A percentile compares a stretch with the other conserved stretches of the same genome.
Conservation (phyloP, 35 echinoderm and acorn worm species). For the Apostichopus japonicus region DNA sequence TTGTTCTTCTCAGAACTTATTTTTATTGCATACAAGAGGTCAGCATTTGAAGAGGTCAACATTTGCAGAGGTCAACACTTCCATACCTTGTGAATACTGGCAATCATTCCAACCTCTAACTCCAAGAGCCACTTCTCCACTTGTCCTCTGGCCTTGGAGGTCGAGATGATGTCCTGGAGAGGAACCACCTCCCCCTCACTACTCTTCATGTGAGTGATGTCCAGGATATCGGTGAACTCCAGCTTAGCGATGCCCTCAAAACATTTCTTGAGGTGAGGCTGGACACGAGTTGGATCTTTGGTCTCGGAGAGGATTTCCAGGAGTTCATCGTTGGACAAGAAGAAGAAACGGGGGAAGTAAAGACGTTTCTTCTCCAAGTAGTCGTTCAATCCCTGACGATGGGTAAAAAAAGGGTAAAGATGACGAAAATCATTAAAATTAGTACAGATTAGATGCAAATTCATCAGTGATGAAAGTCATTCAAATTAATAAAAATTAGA, state of each 20-base stretch:
- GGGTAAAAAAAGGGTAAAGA: background rate
- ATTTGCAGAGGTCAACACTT: too few relatives aligned
- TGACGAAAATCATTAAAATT: too few relatives aligned
- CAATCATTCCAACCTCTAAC: conserved; percentile 83
- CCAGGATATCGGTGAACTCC: conserved; percentile 95
- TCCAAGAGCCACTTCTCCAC: conserved; percentile 99
- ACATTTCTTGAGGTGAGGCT: conserved; percentile 61
- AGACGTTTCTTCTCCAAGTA: conserved; percentile 99
- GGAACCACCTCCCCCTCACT: conserved; percentile 96
- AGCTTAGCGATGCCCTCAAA: conserved; percentile 92
- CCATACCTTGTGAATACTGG: conserved; percentile 87
- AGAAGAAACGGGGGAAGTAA: conserved; percentile 99
- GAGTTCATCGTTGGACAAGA: conserved; percentile 97
- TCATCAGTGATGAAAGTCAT: too few relatives aligned
- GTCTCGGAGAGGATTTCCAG: conserved; percentile 99
- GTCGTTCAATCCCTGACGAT: conserved; percentile 89
- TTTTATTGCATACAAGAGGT: too few relatives aligned
- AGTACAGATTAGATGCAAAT: too few relatives aligned
- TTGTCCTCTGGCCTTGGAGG: conserved; percentile 96
- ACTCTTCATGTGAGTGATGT: conserved; percentile 99
- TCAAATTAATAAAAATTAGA: too few relatives aligned
- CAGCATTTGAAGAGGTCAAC: too few relatives aligned
- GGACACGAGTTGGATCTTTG: conserved; percentile 97
- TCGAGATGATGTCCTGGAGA: conserved; percentile 92
- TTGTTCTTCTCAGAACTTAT: too few relatives aligned